Percentiles rank a stretch among this genome's conserved stretches.
Evolutionary conservation across 2,113 vertebrate genomes (phyloP).

Genomic region (Vulpes lagopus): DNA sequence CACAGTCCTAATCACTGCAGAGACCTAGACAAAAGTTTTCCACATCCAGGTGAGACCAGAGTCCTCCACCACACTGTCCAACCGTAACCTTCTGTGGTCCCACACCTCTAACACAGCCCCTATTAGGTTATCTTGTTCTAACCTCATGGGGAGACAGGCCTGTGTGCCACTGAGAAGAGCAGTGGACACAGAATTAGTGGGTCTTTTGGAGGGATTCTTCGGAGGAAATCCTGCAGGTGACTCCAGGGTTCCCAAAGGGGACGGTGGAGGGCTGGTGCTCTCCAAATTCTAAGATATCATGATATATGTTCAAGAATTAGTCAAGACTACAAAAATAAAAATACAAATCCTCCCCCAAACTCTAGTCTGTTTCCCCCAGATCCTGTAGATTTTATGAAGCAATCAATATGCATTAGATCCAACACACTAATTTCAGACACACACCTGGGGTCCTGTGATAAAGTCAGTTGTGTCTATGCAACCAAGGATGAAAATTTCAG

Average conservation of each 20-base stretch:
- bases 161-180: accelerated
- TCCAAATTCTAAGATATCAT: background rate
- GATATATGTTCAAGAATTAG: background rate
- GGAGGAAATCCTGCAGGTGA: background rate
- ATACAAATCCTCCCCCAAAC: background rate
- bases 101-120: background rate
- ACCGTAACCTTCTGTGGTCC: background rate
- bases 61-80: background rate
- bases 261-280: background rate
- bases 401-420: conserved; percentile 93
- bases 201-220: background rate
- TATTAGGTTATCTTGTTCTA: background rate
- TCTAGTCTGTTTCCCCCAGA: conserved; percentile 17
- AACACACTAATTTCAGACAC: conserved; percentile 87
- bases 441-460: conserved; percentile 93
- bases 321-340: background rate
- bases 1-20: too few relatives aligned
- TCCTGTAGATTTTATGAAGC: conserved; percentile 81
- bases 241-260: background rate
- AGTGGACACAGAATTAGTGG: accelerated
- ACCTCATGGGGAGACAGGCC: background rate
- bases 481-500: conserved; percentile 88
- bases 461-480: conserved; percentile 80
- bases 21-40: background rate
- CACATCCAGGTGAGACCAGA: background rate